These are phyloP conservation scores for Actias luna DNA, from an alignment of 2,888 invertebrate species.

Conservation along the genomic window DNA sequence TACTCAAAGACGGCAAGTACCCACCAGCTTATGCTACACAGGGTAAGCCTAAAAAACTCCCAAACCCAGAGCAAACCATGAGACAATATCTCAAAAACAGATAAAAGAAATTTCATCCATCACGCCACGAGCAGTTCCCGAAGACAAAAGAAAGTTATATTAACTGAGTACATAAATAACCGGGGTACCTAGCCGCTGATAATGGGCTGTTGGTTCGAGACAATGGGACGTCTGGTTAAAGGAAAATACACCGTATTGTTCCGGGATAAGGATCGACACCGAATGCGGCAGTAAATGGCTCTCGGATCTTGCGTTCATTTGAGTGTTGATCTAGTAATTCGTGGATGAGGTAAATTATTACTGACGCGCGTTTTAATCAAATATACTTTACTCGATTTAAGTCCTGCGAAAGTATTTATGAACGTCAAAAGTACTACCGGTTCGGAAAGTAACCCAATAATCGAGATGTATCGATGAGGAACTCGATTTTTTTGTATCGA, in stretches of 20 bases:
- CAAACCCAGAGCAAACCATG: slow-evolving; percentile 13
- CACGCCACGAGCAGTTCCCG: slow-evolving; percentile 14
- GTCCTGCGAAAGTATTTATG: no score
- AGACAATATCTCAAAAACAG: slow-evolving; percentile 18
- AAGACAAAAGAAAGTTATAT: slow-evolving; percentile 25
- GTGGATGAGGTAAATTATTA: slow-evolving; percentile 24
- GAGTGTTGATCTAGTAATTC: background rate
- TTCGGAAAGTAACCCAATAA: no score
- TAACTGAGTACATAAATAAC: slow-evolving; percentile 35
- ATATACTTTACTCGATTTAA: no score
- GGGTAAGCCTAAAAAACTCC: slow-evolving; percentile 1
- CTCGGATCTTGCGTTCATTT: slow-evolving; percentile 22
- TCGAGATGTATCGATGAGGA: no score
- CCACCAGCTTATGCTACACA: background rate
- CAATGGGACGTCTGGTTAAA: slow-evolving; percentile 20
- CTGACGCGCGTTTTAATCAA: no score
- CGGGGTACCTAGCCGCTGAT: slow-evolving; percentile 19
- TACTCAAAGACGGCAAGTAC: background rate
- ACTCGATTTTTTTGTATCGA: no score
- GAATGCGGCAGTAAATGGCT: slow-evolving; percentile 27
- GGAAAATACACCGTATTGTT: slow-evolving; percentile 25
- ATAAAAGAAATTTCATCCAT: slow-evolving; percentile 25
- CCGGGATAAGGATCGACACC: slow-evolving; percentile 20
- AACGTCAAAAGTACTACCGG: no score
- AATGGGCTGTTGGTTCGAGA: slow-evolving; percentile 21